Evolutionary conservation across 1,140 invertebrate genomes (phyloP).

Genomic region (Apocrypta bakeri): DNA sequence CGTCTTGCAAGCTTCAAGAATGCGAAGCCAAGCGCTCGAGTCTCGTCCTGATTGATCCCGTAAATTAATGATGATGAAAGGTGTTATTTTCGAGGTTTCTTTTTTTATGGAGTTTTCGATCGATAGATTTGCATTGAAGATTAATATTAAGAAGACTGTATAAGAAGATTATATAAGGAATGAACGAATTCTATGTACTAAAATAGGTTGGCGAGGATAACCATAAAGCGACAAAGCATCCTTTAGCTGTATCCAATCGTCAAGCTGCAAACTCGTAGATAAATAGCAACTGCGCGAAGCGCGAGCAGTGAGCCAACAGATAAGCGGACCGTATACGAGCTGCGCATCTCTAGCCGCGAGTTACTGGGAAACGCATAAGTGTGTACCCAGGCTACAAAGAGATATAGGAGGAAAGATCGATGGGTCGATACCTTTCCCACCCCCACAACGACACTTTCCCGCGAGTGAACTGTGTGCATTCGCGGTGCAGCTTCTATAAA

Average conservation of each 20-base stretch:
- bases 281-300: too few species aligned
- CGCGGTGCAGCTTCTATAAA: constrained; percentile 6
- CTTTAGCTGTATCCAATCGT: too few species aligned
- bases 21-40: background rate
- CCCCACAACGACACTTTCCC: constrained; percentile 14
- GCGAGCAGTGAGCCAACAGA: too few species aligned
- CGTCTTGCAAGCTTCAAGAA: background rate
- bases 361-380: background rate
- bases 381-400: background rate
- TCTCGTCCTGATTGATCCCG: background rate
- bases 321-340: too few species aligned
- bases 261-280: too few species aligned
- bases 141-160: too few species aligned
- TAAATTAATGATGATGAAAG: background rate
- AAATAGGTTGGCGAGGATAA: too few species aligned
- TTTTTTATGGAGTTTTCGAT: background rate
- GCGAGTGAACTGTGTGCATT: background rate
- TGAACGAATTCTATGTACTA: too few species aligned
- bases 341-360: too few species aligned
- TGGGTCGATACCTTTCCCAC: background rate
- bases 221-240: too few species aligned
- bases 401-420: background rate
- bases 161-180: too few species aligned
- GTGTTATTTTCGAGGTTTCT: background rate
- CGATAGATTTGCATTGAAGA: too few species aligned